phyloP scores from a whole-genome alignment of 1,140 invertebrate genomes.

The Drosophila fuyamai region DNA sequence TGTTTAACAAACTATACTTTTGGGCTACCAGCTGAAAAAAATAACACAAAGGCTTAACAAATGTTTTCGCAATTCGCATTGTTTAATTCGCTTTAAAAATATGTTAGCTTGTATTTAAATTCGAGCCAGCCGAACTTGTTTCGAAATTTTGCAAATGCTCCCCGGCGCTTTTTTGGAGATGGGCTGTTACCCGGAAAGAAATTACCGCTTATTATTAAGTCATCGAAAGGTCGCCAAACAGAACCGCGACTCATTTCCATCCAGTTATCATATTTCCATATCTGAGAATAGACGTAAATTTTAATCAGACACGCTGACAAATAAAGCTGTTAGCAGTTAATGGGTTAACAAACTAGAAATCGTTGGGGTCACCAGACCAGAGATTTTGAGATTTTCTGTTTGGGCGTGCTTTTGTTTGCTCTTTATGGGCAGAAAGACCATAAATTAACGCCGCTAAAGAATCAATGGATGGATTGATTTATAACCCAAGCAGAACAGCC shows the following conservation, averaged over 20 bases:
- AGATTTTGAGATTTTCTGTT: constrained; percentile 14
- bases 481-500: constrained; percentile 43
- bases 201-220: constrained; percentile 39
- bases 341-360: constrained; percentile 43
- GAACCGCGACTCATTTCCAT: constrained; percentile 53
- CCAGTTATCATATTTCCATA: constrained; percentile 61
- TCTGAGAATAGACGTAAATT: constrained; percentile 70
- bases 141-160: constrained; percentile 54
- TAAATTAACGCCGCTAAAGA: constrained; percentile 43
- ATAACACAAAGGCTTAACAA: not conserved
- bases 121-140: constrained; percentile 54
- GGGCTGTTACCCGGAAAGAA: constrained; percentile 53
- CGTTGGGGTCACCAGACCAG: constrained; percentile 27
- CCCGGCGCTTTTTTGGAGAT: constrained; percentile 9
- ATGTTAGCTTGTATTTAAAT: constrained; percentile 31
- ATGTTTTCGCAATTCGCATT: constrained; percentile 25
- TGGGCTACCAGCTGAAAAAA: constrained; percentile 15
- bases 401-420: constrained; percentile 47
- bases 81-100: constrained; percentile 35
- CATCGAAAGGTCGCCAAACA: constrained; percentile 23
- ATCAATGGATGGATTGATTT: constrained; percentile 58
- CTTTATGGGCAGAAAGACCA: constrained; percentile 32
- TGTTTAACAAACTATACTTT: constrained; percentile 29
- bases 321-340: constrained; percentile 36
- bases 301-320: constrained; percentile 59